Percentiles rank a stretch among this genome's conserved stretches.
Conservation (phyloP, 2,113 vertebrate genomes). For the Equus przewalskii region DNA sequence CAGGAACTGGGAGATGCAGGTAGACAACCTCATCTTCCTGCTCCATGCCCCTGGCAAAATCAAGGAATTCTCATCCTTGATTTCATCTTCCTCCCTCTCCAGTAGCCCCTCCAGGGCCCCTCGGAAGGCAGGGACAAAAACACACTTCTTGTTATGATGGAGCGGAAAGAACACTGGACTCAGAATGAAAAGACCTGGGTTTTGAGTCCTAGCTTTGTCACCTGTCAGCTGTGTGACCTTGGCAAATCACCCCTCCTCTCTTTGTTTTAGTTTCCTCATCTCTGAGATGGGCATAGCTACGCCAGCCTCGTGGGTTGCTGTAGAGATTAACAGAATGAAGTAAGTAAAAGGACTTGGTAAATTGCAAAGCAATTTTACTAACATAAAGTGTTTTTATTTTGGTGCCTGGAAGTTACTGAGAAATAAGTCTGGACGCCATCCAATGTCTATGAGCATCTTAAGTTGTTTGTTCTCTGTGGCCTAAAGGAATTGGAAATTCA, state of each 20-base stretch:
- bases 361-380: neutral
- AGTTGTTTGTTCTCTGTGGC: conserved; percentile 38
- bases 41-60: neutral
- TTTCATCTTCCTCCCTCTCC: neutral
- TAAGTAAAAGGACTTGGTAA: neutral
- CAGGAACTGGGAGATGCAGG: neutral
- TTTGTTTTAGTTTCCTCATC: neutral
- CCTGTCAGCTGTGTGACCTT: neutral
- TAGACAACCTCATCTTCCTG: neutral
- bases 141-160: neutral
- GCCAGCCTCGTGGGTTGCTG: neutral
- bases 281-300: neutral
- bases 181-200: neutral
- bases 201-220: neutral
- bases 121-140: neutral
- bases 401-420: neutral
- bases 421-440: conserved; percentile 36
- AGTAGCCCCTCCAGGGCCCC: neutral
- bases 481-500: conserved; percentile 58
- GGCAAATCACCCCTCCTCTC: neutral
- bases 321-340: neutral
- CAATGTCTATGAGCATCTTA: neutral
- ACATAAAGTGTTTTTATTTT: conserved; percentile 51
- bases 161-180: neutral
- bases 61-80: neutral